A percentile compares a stretch with the other conserved stretches of the same genome.
These are phyloP conservation scores for Nezara viridula DNA, from an alignment of 2,888 invertebrate species.

Conservation along the genomic window DNA sequence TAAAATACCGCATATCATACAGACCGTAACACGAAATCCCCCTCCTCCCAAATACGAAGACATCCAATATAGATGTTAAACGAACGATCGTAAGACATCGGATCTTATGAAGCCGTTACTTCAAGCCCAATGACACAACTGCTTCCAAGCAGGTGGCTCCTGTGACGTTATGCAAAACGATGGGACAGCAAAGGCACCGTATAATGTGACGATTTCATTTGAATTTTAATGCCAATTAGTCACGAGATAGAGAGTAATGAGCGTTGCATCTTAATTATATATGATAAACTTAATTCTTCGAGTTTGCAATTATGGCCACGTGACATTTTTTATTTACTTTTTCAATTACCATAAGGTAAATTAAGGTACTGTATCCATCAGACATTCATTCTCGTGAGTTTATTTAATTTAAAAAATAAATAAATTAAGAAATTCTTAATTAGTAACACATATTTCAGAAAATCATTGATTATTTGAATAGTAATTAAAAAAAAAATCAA, in stretches of 20 bases:
- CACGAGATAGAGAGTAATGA: neutral
- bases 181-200: neutral
- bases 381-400: no score
- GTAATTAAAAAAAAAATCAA: no score
- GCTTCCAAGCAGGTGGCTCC: neutral
- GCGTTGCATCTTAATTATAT: neutral
- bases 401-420: no score
- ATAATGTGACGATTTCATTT: conserved; percentile 22
- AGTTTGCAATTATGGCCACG: neutral
- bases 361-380: no score
- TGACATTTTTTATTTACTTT: neutral
- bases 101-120: neutral
- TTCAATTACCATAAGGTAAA: no score
- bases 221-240: conserved; percentile 19
- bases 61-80: neutral
- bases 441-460: no score
- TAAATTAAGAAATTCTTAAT: no score
- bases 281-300: neutral
- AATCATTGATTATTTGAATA: no score
- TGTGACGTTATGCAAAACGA: neutral
- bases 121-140: neutral
- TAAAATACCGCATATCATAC: neutral
- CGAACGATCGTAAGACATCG: neutral
- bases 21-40: neutral
- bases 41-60: neutral